Percentiles rank a stretch among this genome's conserved stretches.
These are phyloP conservation scores for Tympanoctomys barrerae DNA, from an alignment of 2,797 vertebrate species.

Conservation along the genomic window DNA sequence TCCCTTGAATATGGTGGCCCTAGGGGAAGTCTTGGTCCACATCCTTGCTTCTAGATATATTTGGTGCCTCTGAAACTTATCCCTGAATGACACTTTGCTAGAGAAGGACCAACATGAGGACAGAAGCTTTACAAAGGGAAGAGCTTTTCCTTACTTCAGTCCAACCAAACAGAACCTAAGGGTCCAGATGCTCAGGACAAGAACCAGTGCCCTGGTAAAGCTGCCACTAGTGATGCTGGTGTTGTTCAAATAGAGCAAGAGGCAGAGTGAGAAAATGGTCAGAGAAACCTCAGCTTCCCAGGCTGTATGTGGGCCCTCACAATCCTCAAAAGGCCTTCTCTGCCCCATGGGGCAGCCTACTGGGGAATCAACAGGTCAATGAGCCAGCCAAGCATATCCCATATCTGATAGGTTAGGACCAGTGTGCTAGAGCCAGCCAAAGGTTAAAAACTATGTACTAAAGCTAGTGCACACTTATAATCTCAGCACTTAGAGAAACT, in stretches of 20 bases:
- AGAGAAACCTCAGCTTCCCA: neutral
- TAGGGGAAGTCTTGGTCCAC: neutral
- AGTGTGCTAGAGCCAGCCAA: rapidly evolving
- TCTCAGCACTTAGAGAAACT: neutral
- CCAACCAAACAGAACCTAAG: neutral
- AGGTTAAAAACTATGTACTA: too few relatives aligned
- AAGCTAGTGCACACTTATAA: neutral
- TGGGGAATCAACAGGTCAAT: too few relatives aligned
- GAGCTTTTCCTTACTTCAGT: neutral
- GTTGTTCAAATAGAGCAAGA: neutral
- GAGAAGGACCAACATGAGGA: neutral
- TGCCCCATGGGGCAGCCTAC: neutral
- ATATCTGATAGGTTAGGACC: neutral
- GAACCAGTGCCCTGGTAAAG: neutral
- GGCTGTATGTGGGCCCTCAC: too few relatives aligned
- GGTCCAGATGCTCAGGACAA: neutral
- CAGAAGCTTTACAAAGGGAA: neutral
- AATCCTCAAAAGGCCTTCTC: neutral
- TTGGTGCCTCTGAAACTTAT: neutral
- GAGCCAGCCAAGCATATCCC: neutral
- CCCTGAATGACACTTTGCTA: neutral
- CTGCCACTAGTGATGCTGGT: rapidly evolving
- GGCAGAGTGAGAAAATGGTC: neutral
- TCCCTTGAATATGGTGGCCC: neutral
- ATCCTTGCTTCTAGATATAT: neutral